These are phyloP conservation scores for Calidris pugnax DNA, from an alignment of 2,113 vertebrate genomes.

Conservation along the genomic window DNA sequence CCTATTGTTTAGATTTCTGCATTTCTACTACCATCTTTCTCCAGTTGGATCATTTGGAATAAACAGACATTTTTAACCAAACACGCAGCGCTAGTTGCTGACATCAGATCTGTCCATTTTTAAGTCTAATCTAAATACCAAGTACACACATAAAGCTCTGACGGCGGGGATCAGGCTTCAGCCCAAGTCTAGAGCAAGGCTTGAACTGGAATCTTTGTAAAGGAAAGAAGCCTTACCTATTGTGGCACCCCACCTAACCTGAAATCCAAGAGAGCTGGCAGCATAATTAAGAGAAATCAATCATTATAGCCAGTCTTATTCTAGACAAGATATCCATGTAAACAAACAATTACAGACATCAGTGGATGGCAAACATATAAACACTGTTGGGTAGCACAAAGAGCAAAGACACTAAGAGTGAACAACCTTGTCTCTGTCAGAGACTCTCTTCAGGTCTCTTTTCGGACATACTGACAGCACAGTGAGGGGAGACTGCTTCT, in stretches of 20 bases:
- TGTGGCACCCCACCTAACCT: background rate
- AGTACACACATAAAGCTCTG: background rate
- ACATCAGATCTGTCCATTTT: background rate
- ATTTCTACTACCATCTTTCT: background rate
- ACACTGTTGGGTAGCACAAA: background rate
- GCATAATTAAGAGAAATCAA: background rate
- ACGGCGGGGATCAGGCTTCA: background rate
- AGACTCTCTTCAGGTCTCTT: background rate
- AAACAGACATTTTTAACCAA: background rate
- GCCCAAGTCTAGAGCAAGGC: background rate
- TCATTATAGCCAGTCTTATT: background rate
- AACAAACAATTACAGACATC: background rate
- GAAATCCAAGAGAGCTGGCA: background rate
- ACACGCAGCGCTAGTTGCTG: background rate
- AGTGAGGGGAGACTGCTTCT: fast-evolving
- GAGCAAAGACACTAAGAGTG: background rate
- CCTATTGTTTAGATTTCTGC: background rate
- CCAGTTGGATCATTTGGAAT: background rate
- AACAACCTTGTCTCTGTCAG: background rate
- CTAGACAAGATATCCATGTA: background rate
- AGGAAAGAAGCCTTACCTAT: background rate
- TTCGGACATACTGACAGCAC: background rate
- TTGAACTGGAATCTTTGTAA: background rate
- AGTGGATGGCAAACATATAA: background rate
- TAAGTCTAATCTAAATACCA: background rate